Evolutionary conservation across 2,113 vertebrate genomes (phyloP).

Genomic region (Hippocampus guttulatus): DNA sequence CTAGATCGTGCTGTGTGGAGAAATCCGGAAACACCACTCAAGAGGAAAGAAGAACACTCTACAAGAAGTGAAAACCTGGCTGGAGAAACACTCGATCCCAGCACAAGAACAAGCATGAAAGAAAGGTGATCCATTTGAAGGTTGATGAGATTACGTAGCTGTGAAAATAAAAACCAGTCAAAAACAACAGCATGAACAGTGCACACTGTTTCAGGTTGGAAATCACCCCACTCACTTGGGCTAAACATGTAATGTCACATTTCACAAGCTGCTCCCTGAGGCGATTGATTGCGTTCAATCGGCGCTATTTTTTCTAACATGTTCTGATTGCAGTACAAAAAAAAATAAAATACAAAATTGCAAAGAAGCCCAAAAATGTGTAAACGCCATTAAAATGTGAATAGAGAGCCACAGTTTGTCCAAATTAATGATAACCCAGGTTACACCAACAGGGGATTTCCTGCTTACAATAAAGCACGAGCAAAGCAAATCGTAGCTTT

Average conservation of each 20-base stretch:
- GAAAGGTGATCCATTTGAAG: not conserved
- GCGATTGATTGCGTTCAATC: constrained; percentile 6
- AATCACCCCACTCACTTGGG: constrained; percentile 4
- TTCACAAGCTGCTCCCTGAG: constrained; percentile 17
- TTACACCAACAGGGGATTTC: not conserved
- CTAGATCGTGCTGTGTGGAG: not conserved
- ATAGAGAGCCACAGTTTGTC: not conserved
- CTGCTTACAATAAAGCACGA: not conserved
- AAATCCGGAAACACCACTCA: not conserved
- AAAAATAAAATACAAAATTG: too few relatives aligned
- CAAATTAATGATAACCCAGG: not conserved
- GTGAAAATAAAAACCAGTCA: too few relatives aligned
- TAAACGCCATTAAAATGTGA: not conserved
- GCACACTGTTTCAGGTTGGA: not conserved
- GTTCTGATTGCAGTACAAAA: not conserved
- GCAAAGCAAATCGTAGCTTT: not conserved
- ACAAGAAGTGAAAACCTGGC: not conserved
- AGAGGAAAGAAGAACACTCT: not conserved
- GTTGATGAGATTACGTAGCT: not conserved
- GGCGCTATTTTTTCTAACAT: not conserved
- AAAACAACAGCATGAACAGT: not conserved
- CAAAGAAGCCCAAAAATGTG: not conserved
- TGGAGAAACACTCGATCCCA: not conserved
- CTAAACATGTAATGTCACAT: not conserved
- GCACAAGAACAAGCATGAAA: not conserved